Evolutionary conservation across 2,888 invertebrate genomes (phyloP).

Genomic region (Agonopterix heracliana): DNA sequence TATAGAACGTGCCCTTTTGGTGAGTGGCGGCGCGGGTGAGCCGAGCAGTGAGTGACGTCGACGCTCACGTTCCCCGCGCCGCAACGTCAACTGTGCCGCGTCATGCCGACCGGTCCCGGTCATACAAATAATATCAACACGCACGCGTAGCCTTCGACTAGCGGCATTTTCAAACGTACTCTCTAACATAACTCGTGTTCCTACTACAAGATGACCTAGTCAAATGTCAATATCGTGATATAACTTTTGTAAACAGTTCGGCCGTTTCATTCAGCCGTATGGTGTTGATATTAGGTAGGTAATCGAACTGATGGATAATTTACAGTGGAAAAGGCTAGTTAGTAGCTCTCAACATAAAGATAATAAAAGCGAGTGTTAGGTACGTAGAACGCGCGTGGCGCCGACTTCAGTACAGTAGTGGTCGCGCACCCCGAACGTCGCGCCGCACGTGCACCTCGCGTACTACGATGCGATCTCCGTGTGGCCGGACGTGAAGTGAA

Average conservation of each 20-base stretch:
- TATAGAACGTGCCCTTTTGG: constrained; percentile 70
- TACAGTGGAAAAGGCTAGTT: constrained; percentile 26
- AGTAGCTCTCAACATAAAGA: constrained; percentile 57
- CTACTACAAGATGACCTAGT: constrained; percentile 14
- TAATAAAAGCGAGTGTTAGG: constrained; percentile 53
- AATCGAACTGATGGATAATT: not conserved
- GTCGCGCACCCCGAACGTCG: constrained; percentile 40
- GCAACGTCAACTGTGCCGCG: constrained; percentile 68
- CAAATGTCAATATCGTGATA: constrained; percentile 1
- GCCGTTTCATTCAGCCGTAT: no score
- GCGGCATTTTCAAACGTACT: constrained; percentile 24
- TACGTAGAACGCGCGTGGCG: constrained; percentile 36
- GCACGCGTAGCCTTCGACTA: constrained; percentile 31
- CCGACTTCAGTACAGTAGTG: constrained; percentile 51
- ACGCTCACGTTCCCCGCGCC: constrained; percentile 69
- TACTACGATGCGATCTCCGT: constrained; percentile 20
- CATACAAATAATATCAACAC: constrained; percentile 55
- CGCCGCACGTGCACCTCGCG: constrained; percentile 41
- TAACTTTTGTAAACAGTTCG: no score
- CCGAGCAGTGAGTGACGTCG: constrained; percentile 64
- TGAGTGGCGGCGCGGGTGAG: constrained; percentile 68
- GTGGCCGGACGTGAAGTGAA: constrained; percentile 14
- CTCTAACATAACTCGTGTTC: not conserved
- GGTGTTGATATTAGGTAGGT: not conserved
- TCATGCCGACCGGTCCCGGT: constrained; percentile 42